Conservation (phyloP, 2,797 vertebrate species). For the Platyrinchus mystaceus region DNA sequence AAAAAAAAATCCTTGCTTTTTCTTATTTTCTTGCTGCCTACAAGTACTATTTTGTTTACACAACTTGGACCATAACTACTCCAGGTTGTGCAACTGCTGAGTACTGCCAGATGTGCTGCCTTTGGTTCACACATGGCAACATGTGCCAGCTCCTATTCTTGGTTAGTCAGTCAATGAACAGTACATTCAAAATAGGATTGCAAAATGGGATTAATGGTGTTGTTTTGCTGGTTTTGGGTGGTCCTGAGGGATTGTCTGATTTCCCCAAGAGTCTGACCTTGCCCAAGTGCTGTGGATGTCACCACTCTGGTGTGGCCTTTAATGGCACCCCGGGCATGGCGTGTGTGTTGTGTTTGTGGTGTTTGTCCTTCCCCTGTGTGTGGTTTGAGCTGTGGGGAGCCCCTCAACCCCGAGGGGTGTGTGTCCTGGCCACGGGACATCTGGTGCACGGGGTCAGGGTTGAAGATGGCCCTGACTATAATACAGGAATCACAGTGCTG, state of each 20-base stretch:
- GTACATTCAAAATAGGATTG: background rate
- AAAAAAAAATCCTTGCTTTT: background rate
- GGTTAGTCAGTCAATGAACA: background rate
- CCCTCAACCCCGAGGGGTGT: background rate
- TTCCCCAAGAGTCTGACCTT: background rate
- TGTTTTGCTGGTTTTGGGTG: background rate
- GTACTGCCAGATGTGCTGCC: conserved; percentile 3
- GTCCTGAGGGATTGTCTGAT: background rate
- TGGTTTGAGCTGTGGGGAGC: background rate
- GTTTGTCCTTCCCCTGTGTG: background rate
- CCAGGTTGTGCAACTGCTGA: background rate
- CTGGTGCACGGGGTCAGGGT: fast-evolving
- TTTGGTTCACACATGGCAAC: background rate
- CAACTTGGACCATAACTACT: background rate
- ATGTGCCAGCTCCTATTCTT: background rate
- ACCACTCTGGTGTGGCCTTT: background rate
- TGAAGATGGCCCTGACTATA: background rate
- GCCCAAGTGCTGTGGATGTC: background rate
- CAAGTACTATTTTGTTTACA: background rate
- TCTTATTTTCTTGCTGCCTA: background rate
- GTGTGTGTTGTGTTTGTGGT: background rate
- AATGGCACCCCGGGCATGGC: background rate
- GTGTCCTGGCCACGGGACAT: background rate
- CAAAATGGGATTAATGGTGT: background rate
- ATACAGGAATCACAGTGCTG: background rate